Base-by-base conservation (phyloP, 2,888 invertebrate genomes). In the Alsophila aescularia region DNA sequence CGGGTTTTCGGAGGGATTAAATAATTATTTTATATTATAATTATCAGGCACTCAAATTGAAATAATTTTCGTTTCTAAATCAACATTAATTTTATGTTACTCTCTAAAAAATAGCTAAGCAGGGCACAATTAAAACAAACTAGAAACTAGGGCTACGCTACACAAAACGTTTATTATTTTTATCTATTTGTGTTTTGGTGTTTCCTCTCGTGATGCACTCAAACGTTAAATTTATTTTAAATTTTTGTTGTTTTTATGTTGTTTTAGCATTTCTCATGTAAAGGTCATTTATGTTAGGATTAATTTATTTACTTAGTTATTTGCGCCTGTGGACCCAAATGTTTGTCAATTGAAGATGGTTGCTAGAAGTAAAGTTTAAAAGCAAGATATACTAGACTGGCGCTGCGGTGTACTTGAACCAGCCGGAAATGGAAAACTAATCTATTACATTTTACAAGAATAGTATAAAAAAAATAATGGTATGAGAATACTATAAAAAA, bases 21-120 rank as follows among this genome's bases (percentile, higher is more conserved):
- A 87, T 67, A 86, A 86, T 81, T 81, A 75, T 75, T 72, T 81
- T 70, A 73, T 52, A 79, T 79, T 77, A 76, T 80, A 24, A n/a
- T n/a, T 7, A 76, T 81, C 80, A 90, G 90, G 89, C 90, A 90
- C 90, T 88, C 76, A 85, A 87, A 89, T 88, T 83, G 80, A 87
- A 85, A 85, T 60, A 60, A 84, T 81, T 81, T 62, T 58, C 58
- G 60, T 71, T 53, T 51, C 51, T 55, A 58, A 60, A 60, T 49
- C 24, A 58, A 52, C 31, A 45, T 34, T 43, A 52, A 14, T 31
- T 39, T 36, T 13, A 32, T 32, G 16, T 47, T 53, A 55, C 14
- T 27, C 14, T 29, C 42, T 52, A 52, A 13, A 43, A 13, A 48
- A 10, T 34, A 41, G 41, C 55, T 51, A 57, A 57, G 52, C 54